Conservation (phyloP, 2,113 vertebrate genomes). For the Caranx ignobilis region DNA sequence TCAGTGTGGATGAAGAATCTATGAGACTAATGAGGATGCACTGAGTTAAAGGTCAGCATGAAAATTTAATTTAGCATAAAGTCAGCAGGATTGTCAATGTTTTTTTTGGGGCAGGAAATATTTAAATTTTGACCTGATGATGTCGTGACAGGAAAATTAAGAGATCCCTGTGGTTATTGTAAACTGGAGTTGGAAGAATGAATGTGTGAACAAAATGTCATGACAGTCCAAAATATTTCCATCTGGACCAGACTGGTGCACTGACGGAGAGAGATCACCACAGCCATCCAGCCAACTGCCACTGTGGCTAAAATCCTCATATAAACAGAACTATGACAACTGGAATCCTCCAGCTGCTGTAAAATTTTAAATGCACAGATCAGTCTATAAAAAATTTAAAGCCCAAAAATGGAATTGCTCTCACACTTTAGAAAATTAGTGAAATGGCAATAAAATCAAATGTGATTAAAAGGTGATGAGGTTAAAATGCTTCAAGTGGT, state of each 20-base stretch:
- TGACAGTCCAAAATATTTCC: neutral
- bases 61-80: too few species aligned
- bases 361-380: conserved; percentile 1
- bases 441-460: neutral
- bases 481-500: conserved; percentile 22
- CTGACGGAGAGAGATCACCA: neutral
- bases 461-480: conserved; percentile 1
- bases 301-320: neutral
- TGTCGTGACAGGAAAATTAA: too few species aligned
- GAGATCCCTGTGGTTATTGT: too few species aligned
- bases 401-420: neutral
- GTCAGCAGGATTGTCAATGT: too few species aligned
- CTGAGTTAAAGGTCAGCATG: neutral
- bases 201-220: too few species aligned
- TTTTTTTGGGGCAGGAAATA: too few species aligned
- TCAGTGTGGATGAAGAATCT: neutral
- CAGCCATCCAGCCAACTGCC: too few species aligned
- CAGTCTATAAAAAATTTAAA: neutral
- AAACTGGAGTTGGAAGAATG: too few species aligned
- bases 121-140: too few species aligned
- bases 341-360: neutral
- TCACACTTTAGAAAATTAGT: neutral
- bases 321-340: neutral
- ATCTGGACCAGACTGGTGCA: neutral
- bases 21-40: too few species aligned